phyloP scores from a whole-genome alignment of 2,888 invertebrate genomes.

The Drosophila mayaguana region DNA sequence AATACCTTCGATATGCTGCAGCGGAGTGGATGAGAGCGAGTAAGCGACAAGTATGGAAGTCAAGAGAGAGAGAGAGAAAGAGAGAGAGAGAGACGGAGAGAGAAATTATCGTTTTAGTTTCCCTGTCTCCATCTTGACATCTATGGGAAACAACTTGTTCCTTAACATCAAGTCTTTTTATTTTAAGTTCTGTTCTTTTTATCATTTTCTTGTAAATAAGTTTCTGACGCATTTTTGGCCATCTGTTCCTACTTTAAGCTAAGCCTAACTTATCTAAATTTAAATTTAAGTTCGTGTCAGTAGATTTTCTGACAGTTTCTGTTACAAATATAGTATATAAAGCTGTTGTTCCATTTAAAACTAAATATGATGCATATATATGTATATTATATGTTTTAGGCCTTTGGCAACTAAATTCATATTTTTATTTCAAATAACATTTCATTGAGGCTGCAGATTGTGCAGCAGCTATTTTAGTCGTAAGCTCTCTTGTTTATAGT shows the following conservation, averaged over 20 bases:
- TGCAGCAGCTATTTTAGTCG: background rate
- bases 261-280: conserved; percentile 12
- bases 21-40: conserved; percentile 8
- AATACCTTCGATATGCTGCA: conserved; percentile 25
- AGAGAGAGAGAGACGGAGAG: too few species aligned
- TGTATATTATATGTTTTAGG: background rate
- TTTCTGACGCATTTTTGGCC: conserved; percentile 9
- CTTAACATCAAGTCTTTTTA: conserved; percentile 11
- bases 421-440: conserved; percentile 1
- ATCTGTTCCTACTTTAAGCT: conserved; percentile 8
- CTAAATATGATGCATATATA: conserved; percentile 1
- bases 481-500: background rate
- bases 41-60: background rate
- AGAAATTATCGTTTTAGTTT: background rate
- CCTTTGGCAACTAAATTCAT: background rate
- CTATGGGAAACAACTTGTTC: conserved; percentile 7
- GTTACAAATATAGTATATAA: background rate
- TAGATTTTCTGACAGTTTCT: background rate
- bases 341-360: conserved; percentile 4
- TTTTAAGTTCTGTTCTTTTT: background rate
- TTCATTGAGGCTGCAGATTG: conserved; percentile 13
- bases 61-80: background rate
- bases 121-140: background rate
- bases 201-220: background rate
- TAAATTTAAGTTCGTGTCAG: background rate